Percentiles rank a stretch among this genome's conserved stretches.
phyloP scores from a whole-genome alignment of 2,888 invertebrate genomes.

The Drosophila cracens region DNA sequence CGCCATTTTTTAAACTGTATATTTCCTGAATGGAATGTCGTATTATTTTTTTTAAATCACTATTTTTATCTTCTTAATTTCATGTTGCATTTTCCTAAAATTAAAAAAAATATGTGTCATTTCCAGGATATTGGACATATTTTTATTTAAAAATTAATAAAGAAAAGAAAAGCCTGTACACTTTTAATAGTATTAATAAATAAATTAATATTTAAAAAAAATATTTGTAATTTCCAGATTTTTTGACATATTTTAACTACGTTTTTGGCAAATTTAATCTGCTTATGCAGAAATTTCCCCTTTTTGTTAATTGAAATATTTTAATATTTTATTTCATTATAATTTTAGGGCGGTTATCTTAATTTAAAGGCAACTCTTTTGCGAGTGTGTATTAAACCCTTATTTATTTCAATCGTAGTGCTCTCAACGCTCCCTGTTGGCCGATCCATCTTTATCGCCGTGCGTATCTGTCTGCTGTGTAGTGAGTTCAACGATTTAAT shows the following conservation, averaged over 20 bases:
- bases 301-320: neutral
- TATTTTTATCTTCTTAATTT: no score
- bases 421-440: constrained; percentile 6
- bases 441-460: constrained; percentile 19
- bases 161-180: neutral
- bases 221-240: neutral
- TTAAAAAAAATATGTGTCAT: neutral
- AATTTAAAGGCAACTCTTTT: neutral
- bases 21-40: neutral
- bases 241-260: neutral
- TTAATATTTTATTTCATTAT: neutral
- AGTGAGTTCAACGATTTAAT: constrained; percentile 74
- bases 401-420: constrained; percentile 9
- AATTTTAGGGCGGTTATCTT: neutral
- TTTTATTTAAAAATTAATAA: neutral
- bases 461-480: constrained; percentile 16
- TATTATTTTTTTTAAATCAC: neutral
- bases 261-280: accelerated
- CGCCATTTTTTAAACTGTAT: neutral
- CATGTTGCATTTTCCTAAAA: neutral
- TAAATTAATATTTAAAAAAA: neutral
- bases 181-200: neutral
- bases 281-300: neutral
- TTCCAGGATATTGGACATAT: neutral
- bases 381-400: neutral